phyloP scores from a whole-genome alignment of 2,113 vertebrate species.

The Tenebrosternarchus preto region DNA sequence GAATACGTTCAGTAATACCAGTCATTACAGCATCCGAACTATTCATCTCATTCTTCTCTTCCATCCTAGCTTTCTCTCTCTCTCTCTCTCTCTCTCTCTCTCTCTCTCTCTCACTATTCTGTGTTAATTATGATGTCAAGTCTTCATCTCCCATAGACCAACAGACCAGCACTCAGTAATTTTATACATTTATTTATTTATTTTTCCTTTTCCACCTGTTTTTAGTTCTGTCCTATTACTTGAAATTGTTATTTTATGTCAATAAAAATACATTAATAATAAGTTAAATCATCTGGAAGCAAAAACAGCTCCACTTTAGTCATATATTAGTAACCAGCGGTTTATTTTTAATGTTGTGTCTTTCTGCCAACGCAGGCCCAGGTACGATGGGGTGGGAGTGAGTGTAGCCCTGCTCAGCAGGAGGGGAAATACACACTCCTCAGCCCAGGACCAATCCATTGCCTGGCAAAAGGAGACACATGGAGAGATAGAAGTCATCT shows the following conservation, averaged over 20 bases:
- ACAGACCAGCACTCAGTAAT: neutral
- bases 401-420: neutral
- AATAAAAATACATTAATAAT: neutral
- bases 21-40: slow-evolving; percentile 72
- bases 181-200: no score
- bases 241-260: neutral
- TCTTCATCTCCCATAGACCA: slow-evolving; percentile 65
- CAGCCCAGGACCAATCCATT: slow-evolving; percentile 46
- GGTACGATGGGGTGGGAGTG: neutral
- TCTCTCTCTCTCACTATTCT: slow-evolving; percentile 14
- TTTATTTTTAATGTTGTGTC: no score
- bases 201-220: slow-evolving; percentile 10
- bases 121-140: slow-evolving; percentile 88
- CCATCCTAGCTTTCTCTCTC: neutral
- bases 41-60: slow-evolving; percentile 25
- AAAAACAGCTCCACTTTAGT: no score
- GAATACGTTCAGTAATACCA: slow-evolving; percentile 79
- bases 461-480: slow-evolving; percentile 48
- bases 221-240: neutral
- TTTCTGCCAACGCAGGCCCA: no score
- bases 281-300: neutral
- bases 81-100: neutral
- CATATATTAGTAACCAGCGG: no score
- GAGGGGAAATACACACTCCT: neutral
- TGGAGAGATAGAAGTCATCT: slow-evolving; percentile 53